Base-by-base conservation (phyloP, 1,140 invertebrate genomes). In the Tachypleus tridentatus region DNA sequence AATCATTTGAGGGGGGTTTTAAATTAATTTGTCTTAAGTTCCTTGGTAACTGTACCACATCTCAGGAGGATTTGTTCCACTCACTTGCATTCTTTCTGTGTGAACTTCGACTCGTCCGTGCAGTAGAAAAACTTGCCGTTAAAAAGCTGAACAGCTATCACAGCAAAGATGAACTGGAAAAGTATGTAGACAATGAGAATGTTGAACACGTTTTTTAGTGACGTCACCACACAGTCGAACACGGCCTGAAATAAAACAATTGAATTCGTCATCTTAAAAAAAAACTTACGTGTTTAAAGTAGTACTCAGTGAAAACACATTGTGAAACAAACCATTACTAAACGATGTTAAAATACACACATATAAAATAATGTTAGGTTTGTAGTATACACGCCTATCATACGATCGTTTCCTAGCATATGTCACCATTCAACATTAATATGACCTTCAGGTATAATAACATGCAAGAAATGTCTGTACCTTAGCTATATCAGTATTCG, bases 141-240 rank as follows among this genome's bases (percentile, higher is more conserved):
- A 82, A 99, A 99, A 75, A 99, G 86, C 83, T 99, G 97, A 75
- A 99, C 97, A 77, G 97, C 97, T 78, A 99, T 99, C 75, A 99
- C 97, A 84, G 96, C 97, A 82, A 99, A 99, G 82, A 99, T 99
- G 84, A 99, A 99, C 87, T 99, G 95, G 85, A 99, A 99, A 76
- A 99, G 87, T 85, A 98, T 93, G 79, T 99, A 99, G 80, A 99
- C 97, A 79, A 99, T 98, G 77, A 99, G 89, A 85, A 99, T 99
- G 84, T 98, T 99, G 80, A 98, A 97, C 78, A 99, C 97, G 81
- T 99, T 99, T 84, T 99, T 99, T 78, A 99, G 85, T 77, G 97
- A 99, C 84, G 98, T 99, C 77, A 99, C 95, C 74, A 99, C 95
- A 85, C 97, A 99, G 84, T 99, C 97, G 82, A 99, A 99, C 76